Evolutionary conservation across 2,113 vertebrate species (phyloP).

Genomic region (Poeciliopsis turrubarensis): DNA sequence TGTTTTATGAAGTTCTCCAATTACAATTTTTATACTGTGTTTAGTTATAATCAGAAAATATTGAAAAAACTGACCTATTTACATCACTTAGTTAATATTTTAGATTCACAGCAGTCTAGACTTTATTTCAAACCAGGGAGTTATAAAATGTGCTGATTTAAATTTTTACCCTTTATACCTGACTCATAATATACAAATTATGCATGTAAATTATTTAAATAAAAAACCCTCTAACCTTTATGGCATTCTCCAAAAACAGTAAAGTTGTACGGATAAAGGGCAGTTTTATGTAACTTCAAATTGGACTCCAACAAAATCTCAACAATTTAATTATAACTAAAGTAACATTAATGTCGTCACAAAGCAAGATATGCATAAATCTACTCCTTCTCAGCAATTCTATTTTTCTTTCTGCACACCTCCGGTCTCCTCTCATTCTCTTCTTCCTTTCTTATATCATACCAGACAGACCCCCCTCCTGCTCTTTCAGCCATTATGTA

Average conservation of each 20-base stretch:
- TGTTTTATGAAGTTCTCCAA: no score
- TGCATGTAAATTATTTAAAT: not conserved
- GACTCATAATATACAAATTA: not conserved
- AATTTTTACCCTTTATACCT: not conserved
- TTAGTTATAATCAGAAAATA: no score
- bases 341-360: constrained; percentile 16
- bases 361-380: constrained; percentile 15
- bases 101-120: not conserved
- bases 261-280: no score
- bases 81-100: not conserved
- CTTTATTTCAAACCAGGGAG: not conserved
- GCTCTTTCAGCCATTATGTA: constrained; percentile 56
- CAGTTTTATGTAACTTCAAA: not conserved
- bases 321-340: constrained; percentile 7
- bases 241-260: not conserved
- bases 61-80: not conserved
- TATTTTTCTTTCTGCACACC: not conserved
- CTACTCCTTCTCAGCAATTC: constrained; percentile 13
- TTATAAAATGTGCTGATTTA: not conserved
- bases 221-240: not conserved
- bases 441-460: constrained; percentile 29
- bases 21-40: no score
- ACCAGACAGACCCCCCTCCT: constrained; percentile 52
- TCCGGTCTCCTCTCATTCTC: constrained; percentile 25
- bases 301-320: not conserved